Percentiles rank a stretch among this genome's conserved stretches.
These are phyloP conservation scores for Sylvietta virens DNA, from an alignment of 2,113 vertebrate species.

Conservation along the genomic window DNA sequence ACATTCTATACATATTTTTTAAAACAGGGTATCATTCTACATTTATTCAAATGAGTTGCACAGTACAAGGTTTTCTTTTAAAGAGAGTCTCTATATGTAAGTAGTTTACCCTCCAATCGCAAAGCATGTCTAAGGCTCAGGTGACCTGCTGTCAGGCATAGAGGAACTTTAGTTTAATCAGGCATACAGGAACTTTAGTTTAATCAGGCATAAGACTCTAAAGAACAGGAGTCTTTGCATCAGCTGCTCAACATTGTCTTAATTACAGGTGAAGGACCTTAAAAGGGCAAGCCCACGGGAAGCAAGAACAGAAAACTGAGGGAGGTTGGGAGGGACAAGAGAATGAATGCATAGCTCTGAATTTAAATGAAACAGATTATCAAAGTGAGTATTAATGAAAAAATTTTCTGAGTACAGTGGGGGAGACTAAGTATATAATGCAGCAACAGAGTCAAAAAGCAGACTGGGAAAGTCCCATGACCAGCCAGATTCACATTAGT, in stretches of 20 bases:
- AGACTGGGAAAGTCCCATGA: background rate
- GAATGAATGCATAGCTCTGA: background rate
- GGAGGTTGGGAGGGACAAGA: background rate
- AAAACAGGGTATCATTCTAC: constrained; percentile 26
- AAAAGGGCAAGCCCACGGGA: background rate
- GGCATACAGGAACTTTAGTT: background rate
- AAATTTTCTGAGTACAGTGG: background rate
- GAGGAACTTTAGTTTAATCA: background rate
- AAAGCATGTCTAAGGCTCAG: background rate
- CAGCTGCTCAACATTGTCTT: background rate
- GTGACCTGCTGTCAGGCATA: background rate
- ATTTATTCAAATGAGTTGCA: constrained; percentile 49
- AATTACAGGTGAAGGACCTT: background rate
- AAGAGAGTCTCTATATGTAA: background rate
- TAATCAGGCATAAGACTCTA: background rate
- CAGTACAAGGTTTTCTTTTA: constrained; percentile 30
- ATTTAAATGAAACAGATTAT: background rate
- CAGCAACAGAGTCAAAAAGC: background rate
- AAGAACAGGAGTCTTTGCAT: background rate
- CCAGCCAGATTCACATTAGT: background rate
- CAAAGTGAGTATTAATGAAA: background rate
- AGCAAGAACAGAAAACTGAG: background rate
- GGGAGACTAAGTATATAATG: background rate
- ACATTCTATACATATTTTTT: constrained; percentile 34
- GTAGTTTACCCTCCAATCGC: background rate